A percentile compares a stretch with the other conserved stretches of the same genome.
phyloP scores from a whole-genome alignment of 2,113 vertebrate species.

The Chamaea fasciata region DNA sequence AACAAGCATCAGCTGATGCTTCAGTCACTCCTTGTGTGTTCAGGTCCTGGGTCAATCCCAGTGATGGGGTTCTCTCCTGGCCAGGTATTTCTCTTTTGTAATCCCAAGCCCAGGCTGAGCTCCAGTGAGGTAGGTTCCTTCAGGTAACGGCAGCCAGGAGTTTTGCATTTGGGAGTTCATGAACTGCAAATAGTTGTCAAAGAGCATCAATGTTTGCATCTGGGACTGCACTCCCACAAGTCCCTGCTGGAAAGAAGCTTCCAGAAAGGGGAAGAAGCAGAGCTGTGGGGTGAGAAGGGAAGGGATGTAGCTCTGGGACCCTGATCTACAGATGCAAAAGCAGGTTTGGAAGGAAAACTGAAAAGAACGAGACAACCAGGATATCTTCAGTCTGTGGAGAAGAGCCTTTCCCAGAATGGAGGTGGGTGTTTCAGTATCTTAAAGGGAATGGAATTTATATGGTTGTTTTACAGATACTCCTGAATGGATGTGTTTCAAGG shows the following conservation, averaged over 20 bases:
- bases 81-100: background rate
- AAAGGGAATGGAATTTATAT: accelerated
- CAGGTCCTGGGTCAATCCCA: accelerated
- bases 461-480: accelerated
- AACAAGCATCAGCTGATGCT: background rate
- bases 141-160: background rate
- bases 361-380: accelerated
- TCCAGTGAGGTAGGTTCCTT: background rate
- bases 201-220: accelerated
- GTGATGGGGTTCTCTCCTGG: accelerated
- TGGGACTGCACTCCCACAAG: accelerated
- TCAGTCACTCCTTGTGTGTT: accelerated
- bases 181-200: accelerated
- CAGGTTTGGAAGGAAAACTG: background rate
- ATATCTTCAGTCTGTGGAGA: accelerated
- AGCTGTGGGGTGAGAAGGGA: background rate
- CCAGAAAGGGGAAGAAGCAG: accelerated
- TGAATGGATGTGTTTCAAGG: no score
- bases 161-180: background rate
- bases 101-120: background rate
- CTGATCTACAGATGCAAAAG: background rate
- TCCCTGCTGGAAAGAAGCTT: background rate
- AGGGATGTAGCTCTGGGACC: accelerated
- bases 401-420: accelerated
- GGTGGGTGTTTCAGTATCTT: accelerated